Conservation (phyloP, 2,113 vertebrate species). For the Bambusicola thoracicus region DNA sequence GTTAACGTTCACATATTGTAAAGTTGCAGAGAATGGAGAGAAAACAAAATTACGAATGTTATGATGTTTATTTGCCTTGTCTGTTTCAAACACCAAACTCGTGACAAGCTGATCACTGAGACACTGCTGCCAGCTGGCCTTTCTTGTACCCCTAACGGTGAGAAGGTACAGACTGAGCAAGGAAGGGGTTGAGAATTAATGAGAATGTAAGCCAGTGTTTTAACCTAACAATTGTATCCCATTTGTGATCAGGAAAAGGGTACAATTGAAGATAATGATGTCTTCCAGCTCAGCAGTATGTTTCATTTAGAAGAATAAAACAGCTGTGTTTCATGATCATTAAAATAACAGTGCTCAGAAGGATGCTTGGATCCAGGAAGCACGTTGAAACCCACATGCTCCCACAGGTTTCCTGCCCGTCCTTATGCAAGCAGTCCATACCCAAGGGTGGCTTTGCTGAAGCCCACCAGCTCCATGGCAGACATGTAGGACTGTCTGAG, state of each 20-base stretch:
- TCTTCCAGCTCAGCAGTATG: background rate
- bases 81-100: background rate
- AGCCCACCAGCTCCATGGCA: background rate
- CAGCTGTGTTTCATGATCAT: background rate
- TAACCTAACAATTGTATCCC: background rate
- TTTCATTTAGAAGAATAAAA: background rate
- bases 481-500: background rate
- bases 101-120: background rate
- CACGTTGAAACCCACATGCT: background rate
- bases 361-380: background rate
- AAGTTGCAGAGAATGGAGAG: background rate
- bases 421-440: background rate
- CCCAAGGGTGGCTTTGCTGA: background rate
- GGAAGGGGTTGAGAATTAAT: background rate
- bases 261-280: background rate
- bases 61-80: background rate
- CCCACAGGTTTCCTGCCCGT: accelerated
- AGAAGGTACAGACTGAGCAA: background rate
- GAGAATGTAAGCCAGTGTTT: background rate
- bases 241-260: background rate
- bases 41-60: background rate
- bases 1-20: background rate
- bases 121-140: background rate
- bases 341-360: background rate
- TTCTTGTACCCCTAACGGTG: background rate